Evolutionary conservation across 2,113 vertebrate species (phyloP), one percentile per base, ranked within the genome.

Genomic region (Polyodon spathula): DNA sequence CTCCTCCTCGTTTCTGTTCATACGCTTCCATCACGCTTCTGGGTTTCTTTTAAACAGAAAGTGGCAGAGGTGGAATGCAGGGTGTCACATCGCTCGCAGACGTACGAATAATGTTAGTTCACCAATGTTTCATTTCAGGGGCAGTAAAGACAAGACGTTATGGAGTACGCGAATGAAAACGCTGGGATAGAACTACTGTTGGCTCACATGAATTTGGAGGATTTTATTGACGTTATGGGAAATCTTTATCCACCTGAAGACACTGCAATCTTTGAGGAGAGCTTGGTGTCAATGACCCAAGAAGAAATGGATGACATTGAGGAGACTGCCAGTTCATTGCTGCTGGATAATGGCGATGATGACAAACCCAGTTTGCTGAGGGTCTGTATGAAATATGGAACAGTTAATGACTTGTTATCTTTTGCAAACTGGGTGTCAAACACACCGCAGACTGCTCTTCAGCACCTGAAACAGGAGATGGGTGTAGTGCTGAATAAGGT

Each of bases 401-500:
- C 84, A 0, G 89, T 90, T 65, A 75, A 89, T 42, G 95, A 97
- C 40, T 80, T 97, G 56, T 85, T 97, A 50, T 83, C 87, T 0
- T 97, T 97, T 69, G 88, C 92, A 56, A 97, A 96, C 75, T 88
- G 88, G 56, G 82, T 97, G 46, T 95, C 93, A 4, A 87, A 88
- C 61, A 75, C 83, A 10, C 69, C 86, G 61, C 75, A 85, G 9
- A 77, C 76, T 8, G 71, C 77, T 37, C 84, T 88, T 53, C 75
- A 85, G 69, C 83, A 80, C 57, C 73, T 82, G 56, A 73, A 78
- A 0, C 76, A 91, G 62, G 94, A 97, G 71, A 89, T 89, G 64
- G 95, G 94, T 14, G 87, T 98, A 62, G 78, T 98, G 62, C 77
- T 98, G 55, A 95, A 93, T 60, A 93, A 93, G 89, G 95, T 98